Evolutionary conservation across 2,113 vertebrate species (phyloP), one percentile per base, ranked within the genome.

Genomic region (Lucifuga dentata): DNA sequence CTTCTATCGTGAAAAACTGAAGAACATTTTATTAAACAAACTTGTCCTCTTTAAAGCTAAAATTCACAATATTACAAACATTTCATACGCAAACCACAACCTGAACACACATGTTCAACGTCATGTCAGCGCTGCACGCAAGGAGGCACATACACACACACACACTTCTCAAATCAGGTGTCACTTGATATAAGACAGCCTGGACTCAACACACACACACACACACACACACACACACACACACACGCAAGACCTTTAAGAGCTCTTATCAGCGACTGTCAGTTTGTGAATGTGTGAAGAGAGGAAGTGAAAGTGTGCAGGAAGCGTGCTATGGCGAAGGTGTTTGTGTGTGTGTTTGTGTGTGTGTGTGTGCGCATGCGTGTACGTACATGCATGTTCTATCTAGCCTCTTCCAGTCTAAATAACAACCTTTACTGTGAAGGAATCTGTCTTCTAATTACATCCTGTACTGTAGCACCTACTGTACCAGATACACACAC

Each of bases 231-330:
- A 40, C 52, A 24, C 13, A 32, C 16, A 61, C 29, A 16, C 56
- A 19, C 24, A 15, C 56, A 45, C 56, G 15, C 45, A 19, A 32
- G 16, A 45, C 68, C 77, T 79, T 73, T 73, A 60, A 46, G 74
- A 29, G 55, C 33, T 63, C 51, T 71, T 82, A 84, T 87, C 85
- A 44, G 72, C 1, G 41, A 9, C 68, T 69, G 66, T 82, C 76
- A 67, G 59, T 52, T 3, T 9, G 58, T 63, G 55, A 60, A 55
- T 16, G 73, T 84, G 78, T 82, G 58, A 68, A 2, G 3, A 40
- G 38, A 70, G 70, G 70, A 60, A n/a, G 8, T 39, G 39, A 20
- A 5, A 15, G 67, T 11, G 44, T 73, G 67, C 0, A 3, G 26
- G 2, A 43, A 53, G 32, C 66, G 26, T 29, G 26, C 26, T 29